Conservation (phyloP, 2,113 vertebrate genomes). For the Odontophorus gujanensis region DNA sequence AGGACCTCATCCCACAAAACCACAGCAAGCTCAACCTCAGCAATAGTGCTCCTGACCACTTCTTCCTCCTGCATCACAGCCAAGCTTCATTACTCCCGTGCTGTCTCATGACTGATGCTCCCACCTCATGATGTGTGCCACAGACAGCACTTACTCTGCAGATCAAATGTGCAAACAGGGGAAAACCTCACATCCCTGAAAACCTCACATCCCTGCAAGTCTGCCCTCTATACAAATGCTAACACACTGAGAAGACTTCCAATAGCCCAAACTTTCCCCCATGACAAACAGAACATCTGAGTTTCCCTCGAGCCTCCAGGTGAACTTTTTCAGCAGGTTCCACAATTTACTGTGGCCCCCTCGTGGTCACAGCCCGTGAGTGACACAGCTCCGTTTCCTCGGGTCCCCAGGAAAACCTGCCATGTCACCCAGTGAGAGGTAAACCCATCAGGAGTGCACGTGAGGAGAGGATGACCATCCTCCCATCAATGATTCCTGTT, state of each 20-base stretch:
- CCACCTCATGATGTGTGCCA: accelerated
- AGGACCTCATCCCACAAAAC: too few relatives aligned
- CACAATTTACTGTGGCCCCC: conserved; percentile 50
- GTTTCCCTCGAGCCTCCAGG: neutral
- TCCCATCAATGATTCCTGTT: neutral
- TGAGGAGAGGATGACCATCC: neutral
- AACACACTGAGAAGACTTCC: neutral
- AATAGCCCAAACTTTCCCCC: neutral
- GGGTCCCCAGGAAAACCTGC: neutral
- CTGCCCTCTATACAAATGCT: accelerated
- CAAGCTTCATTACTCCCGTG: accelerated
- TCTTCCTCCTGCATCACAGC: neutral
- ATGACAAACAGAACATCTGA: neutral
- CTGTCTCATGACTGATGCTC: neutral
- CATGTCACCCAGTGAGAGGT: accelerated
- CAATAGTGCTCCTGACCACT: neutral
- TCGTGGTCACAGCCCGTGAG: conserved; percentile 38
- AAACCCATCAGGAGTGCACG: neutral
- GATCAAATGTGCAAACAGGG: neutral
- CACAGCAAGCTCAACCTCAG: neutral
- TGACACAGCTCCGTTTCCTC: neutral
- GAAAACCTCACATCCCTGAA: neutral
- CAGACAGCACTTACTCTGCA: neutral
- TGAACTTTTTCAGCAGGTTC: neutral
- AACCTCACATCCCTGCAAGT: neutral